Evolutionary conservation across 2,888 invertebrate genomes (phyloP).

Genomic region (Acheta domesticus): DNA sequence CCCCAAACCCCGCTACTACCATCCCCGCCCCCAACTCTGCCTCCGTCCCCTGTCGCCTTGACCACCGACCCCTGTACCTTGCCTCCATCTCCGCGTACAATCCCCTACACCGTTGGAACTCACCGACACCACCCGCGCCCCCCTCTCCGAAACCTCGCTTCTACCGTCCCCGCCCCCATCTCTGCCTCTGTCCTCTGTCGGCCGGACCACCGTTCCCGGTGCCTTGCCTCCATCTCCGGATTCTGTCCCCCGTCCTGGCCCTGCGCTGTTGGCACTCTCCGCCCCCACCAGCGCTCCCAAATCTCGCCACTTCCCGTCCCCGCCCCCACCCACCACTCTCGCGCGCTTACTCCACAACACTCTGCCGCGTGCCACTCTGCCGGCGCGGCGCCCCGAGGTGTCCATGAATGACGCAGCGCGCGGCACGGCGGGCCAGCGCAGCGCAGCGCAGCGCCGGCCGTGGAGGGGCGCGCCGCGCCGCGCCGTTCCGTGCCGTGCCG

Average conservation of each 20-base stretch:
- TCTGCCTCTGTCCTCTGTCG: too few species aligned
- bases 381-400: not conserved
- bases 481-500: not conserved
- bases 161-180: too few species aligned
- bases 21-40: too few species aligned
- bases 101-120: too few species aligned
- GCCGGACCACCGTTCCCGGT: too few species aligned
- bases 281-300: not conserved
- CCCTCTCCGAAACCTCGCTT: too few species aligned
- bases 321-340: not conserved
- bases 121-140: too few species aligned
- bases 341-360: not conserved
- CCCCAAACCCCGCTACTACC: too few species aligned
- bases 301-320: not conserved
- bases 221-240: too few species aligned
- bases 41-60: too few species aligned
- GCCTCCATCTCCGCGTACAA: too few species aligned
- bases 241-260: not conserved
- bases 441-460: not conserved
- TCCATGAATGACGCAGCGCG: constrained; percentile 5
- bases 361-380: not conserved
- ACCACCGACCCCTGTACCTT: too few species aligned
- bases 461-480: not conserved
- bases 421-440: not conserved
- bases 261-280: not conserved